Evolutionary conservation across 2,113 vertebrate genomes (phyloP), one percentile per base, ranked within the genome.

Genomic region (Nothoprocta perdicaria): DNA sequence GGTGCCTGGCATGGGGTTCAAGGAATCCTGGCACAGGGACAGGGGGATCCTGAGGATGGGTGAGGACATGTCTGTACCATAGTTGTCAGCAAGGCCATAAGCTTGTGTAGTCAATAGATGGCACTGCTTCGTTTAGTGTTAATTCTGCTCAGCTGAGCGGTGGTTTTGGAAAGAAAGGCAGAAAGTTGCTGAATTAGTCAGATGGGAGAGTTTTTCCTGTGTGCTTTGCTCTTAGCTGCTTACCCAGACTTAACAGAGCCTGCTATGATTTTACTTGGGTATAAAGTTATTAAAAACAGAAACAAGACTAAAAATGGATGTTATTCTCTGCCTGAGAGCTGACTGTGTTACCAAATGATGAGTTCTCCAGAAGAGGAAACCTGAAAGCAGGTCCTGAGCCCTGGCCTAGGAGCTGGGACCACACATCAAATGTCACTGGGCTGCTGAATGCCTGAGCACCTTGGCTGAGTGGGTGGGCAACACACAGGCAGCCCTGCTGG

Each of bases 121-220:
- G 94, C 95, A 78, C 89, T 91, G 93, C 92, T 38, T 1, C 55
- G 87, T 89, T 53, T 84, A 27, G 29, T 68, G 58, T 87, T 1
- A 1, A 1, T 0, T 18, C 12, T 31, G 24, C 23, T 21, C 48
- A 53, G 23, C 24, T 17, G 12, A 52, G 48, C 0, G 4, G 60
- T 1, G 2, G 9, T 11, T 8, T 14, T 6, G 40, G 38, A n/a
- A 62, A 12, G n/a, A n/a, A 69, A 21, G 38, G 26, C 2, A 2
- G 33, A 29, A 72, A 33, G 46, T 9, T 22, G 12, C 33, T 52
- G 48, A 52, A 33, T 27, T 38, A 38, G n/a, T 43, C 16, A 23
- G 45, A 14, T 6, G 10, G 41, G 58, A 46, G 16, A 62, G 41
- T 17, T 60, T 57, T n/a, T 26, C 21, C 40, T 33, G 29, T 17